A percentile compares a stretch with the other conserved stretches of the same genome.
These are phyloP conservation scores for Lasioglossum vierecki DNA, from an alignment of 2,888 invertebrate species.

Conservation along the genomic window DNA sequence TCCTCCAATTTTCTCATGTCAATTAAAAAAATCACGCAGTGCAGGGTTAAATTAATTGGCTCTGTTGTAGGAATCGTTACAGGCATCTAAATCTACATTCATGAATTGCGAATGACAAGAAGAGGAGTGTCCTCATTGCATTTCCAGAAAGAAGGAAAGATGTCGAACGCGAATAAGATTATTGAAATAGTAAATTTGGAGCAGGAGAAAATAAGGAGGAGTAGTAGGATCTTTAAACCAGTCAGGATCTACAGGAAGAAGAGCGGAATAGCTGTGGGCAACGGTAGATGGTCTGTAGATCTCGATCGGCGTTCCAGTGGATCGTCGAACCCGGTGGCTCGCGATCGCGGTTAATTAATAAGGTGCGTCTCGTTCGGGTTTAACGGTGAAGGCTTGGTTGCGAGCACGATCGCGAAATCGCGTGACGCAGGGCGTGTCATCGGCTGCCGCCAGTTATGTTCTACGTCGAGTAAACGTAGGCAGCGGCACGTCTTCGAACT, in stretches of 20 bases:
- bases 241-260: background rate
- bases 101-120: too few relatives aligned
- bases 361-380: background rate
- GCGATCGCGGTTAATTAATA: slow-evolving; percentile 6
- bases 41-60: too few relatives aligned
- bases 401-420: slow-evolving; percentile 6
- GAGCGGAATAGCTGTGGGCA: background rate
- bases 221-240: background rate
- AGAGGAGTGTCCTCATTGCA: too few relatives aligned
- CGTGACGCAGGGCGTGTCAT: slow-evolving; percentile 15
- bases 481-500: slow-evolving; percentile 4
- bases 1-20: too few relatives aligned
- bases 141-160: too few relatives aligned
- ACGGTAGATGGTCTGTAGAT: background rate
- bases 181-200: too few relatives aligned
- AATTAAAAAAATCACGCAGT: too few relatives aligned
- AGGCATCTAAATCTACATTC: too few relatives aligned
- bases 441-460: background rate
- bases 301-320: background rate
- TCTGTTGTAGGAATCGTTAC: too few relatives aligned
- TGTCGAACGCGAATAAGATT: too few relatives aligned
- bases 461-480: slow-evolving; percentile 8
- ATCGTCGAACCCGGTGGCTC: slow-evolving; percentile 7
- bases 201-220: background rate
- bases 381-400: background rate